Base-by-base conservation (phyloP, 1,140 invertebrate species). In the Drosophila pruinosa region DNA sequence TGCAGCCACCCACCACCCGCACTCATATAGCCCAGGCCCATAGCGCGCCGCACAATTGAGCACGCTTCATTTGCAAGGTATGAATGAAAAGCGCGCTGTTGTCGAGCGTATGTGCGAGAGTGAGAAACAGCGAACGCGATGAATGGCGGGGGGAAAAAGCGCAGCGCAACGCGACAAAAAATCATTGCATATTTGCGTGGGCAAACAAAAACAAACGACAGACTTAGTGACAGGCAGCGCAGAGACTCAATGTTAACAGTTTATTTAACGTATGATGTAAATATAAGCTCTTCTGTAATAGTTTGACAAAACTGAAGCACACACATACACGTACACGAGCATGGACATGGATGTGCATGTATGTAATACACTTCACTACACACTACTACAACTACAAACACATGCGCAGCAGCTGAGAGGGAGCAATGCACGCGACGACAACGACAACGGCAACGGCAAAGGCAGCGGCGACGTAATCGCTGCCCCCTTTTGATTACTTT, bases 171-270 rank as follows among this genome's bases (percentile, higher is more conserved):
- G 52, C 52, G 34, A 39, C 26, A 38, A 67, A 85, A 85, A 86
- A 85, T 75, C 82, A 86, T 86, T 86, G 81, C 81, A 85, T 85
- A 85, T 85, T 86, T 85, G 81, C 81, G 75, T 72, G 81, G 81
- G 81, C 81, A 81, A 85, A 85, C 69, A 85, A 73, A 78, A 76
- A 82, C 65, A 82, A 76, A 65, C 36, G 41, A 38, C 39, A 47
- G n/a, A n/a, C n/a, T n/a, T n/a, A n/a, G n/a, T n/a, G 26, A 15
- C n/a, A 63, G 36, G 68, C 31, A 34, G 31, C 31, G 31, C 28
- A 34, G n/a, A 50, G 41, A 67, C 38, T 52, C 65, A 58, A 26
- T 67, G 73, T 61, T 68, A 74, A 65, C 74, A 86, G 81, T 81
- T 65, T 86, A 86, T 75, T 85, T 85, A 85, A 86, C 82, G 80